Evolutionary conservation across 2,113 vertebrate genomes (phyloP).

Genomic region (Lutjanus erythropterus): DNA sequence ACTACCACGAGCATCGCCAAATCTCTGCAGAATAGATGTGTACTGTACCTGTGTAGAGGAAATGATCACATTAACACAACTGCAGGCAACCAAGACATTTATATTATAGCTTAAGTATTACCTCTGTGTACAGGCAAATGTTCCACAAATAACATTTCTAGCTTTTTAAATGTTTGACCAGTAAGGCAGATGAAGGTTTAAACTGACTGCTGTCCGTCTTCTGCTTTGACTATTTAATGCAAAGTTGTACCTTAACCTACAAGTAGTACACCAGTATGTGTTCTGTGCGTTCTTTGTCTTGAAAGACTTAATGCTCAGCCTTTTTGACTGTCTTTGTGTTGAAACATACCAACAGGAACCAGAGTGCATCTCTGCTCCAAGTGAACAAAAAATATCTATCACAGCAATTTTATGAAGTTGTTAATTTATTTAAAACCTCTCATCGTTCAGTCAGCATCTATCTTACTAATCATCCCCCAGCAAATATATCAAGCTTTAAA

Average conservation of each 20-base stretch:
- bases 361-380: constrained; percentile 12
- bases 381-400: constrained; percentile 22
- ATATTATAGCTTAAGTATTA: not conserved
- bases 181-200: not conserved
- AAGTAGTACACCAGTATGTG: not conserved
- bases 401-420: constrained; percentile 10
- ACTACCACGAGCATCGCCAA: not conserved
- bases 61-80: not conserved
- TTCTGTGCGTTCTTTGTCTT: constrained; percentile 15
- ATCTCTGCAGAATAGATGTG: constrained; percentile 22
- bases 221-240: no score
- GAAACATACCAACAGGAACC: not conserved
- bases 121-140: not conserved
- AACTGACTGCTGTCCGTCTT: not conserved
- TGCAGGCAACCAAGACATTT: not conserved
- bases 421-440: constrained; percentile 22
- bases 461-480: constrained; percentile 10
- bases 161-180: not conserved
- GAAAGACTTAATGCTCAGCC: constrained; percentile 10
- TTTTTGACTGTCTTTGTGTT: constrained; percentile 31
- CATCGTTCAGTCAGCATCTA: constrained; percentile 42
- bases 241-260: not conserved
- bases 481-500: constrained; percentile 14
- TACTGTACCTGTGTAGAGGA: not conserved
- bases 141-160: not conserved